phyloP scores from a whole-genome alignment of 2,888 invertebrate genomes.

The Onchidella celtica region DNA sequence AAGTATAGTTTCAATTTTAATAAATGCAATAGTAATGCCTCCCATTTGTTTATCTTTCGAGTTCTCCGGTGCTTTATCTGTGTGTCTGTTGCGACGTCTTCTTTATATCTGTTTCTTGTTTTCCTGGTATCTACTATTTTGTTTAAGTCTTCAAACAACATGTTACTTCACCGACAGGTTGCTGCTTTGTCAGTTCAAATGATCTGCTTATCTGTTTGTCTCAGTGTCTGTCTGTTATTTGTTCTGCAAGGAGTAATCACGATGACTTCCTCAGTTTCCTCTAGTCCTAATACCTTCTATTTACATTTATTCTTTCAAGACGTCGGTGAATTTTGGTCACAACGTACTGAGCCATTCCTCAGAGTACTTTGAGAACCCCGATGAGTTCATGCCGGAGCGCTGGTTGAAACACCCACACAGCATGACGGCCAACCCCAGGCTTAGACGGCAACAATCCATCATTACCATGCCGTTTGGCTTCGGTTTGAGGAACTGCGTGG shows the following conservation, averaged over 20 bases:
- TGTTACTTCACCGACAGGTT: too few species aligned
- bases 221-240: slow-evolving; percentile 19
- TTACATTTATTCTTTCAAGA: slow-evolving; percentile 21
- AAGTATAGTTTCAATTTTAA: too few species aligned
- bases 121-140: too few species aligned
- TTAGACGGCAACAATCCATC: slow-evolving; percentile 50
- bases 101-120: too few species aligned
- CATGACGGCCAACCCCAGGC: slow-evolving; percentile 11
- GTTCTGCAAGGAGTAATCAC: not conserved
- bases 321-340: slow-evolving; percentile 44
- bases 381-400: slow-evolving; percentile 62
- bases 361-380: slow-evolving; percentile 56
- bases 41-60: too few species aligned
- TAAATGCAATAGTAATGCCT: too few species aligned
- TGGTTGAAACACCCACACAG: slow-evolving; percentile 58
- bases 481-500: slow-evolving; percentile 73
- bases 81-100: too few species aligned
- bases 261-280: not conserved
- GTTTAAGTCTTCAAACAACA: too few species aligned
- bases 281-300: not conserved
- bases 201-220: slow-evolving; percentile 19
- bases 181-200: not conserved
- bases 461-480: slow-evolving; percentile 65
- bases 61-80: too few species aligned
- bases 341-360: slow-evolving; percentile 43